Evolutionary conservation across 2,888 invertebrate genomes (phyloP).

Genomic region (Tinea semifulvella): DNA sequence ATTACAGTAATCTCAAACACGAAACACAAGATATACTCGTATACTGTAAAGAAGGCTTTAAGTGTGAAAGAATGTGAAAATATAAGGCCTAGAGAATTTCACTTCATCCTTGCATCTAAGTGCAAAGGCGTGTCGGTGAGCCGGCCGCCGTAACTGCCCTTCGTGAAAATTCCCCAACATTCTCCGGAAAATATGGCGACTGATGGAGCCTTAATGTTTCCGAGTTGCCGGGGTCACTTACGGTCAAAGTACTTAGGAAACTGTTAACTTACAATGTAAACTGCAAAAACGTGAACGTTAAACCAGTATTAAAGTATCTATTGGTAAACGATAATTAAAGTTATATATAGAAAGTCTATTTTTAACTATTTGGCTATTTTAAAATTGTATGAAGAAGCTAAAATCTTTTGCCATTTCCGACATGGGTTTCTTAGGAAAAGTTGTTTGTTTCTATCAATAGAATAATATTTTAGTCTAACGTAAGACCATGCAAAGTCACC

Average conservation of each 20-base stretch:
- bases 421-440: too few species aligned
- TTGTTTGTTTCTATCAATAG: too few species aligned
- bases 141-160: slow-evolving; percentile 44
- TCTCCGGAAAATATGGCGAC: slow-evolving; percentile 57
- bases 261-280: background rate
- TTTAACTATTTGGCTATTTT: too few species aligned
- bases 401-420: too few species aligned
- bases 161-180: slow-evolving; percentile 50
- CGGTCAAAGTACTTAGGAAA: slow-evolving; percentile 32
- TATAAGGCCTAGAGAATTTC: slow-evolving; percentile 37
- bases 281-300: slow-evolving; percentile 4
- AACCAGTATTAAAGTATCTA: too few species aligned
- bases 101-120: slow-evolving; percentile 49
- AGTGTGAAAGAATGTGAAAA: slow-evolving; percentile 14
- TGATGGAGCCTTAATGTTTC: slow-evolving; percentile 64
- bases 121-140: slow-evolving; percentile 61
- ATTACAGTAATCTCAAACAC: too few species aligned
- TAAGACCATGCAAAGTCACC: too few species aligned
- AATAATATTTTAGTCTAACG: too few species aligned
- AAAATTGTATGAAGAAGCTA: too few species aligned
- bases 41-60: slow-evolving; percentile 2
- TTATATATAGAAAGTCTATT: too few species aligned
- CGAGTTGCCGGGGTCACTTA: slow-evolving; percentile 49
- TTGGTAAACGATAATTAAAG: too few species aligned
- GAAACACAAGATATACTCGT: too few species aligned